phyloP scores from a whole-genome alignment of 30 jellyfish, hydroid and myxozoan species.

The Turritopsis dohrnii region DNA sequence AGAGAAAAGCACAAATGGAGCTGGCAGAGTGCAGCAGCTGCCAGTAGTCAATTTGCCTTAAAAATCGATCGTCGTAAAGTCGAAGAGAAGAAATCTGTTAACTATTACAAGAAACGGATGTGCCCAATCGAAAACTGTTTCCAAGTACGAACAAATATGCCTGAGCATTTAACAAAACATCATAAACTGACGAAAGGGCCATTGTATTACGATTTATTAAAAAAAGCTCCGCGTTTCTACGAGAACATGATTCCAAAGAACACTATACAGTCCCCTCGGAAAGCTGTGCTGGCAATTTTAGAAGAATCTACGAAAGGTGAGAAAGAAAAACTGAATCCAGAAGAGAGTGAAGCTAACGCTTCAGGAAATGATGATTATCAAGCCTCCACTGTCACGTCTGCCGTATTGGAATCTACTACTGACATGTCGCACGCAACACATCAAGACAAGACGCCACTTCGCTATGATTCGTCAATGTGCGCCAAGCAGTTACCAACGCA shows the following conservation, averaged over 20 bases:
- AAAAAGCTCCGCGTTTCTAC: not conserved
- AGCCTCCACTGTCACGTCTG: too few relatives aligned
- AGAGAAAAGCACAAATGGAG: constrained; percentile 16
- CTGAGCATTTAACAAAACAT: not conserved
- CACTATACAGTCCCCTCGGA: not conserved
- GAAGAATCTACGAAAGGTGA: not conserved
- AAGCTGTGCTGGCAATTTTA: not conserved
- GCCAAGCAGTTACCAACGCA: too few relatives aligned
- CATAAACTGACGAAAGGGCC: constrained; percentile 2
- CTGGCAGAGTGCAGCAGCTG: constrained; percentile 14
- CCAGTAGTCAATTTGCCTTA: constrained; percentile 10
- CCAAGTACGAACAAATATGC: constrained; percentile 9
- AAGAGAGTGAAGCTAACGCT: not conserved
- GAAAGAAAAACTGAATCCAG: not conserved
- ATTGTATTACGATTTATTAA: not conserved
- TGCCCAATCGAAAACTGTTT: constrained; percentile 10
- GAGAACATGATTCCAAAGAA: not conserved
- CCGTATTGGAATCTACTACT: too few relatives aligned
- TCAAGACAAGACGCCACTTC: too few relatives aligned
- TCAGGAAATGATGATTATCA: not conserved
- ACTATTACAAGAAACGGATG: not conserved
- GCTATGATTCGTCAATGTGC: too few relatives aligned
- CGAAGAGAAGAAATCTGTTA: not conserved
- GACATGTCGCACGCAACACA: too few relatives aligned
- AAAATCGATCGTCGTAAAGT: not conserved